A percentile compares a stretch with the other conserved stretches of the same genome.
Conservation (phyloP, 2,888 invertebrate genomes). For the Leptinotarsa tumamoca region DNA sequence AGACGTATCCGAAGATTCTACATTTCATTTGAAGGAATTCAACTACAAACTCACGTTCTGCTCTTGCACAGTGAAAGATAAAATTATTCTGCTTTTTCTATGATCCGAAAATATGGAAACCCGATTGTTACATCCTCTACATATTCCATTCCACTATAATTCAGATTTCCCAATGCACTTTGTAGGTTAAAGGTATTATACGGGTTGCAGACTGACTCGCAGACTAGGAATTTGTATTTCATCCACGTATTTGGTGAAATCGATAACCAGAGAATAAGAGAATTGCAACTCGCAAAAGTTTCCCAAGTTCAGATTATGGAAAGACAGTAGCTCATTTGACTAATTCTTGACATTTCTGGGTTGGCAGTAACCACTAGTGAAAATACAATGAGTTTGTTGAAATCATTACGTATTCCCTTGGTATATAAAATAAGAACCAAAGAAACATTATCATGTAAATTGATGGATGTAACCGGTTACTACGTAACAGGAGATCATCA, state of each 20-base stretch:
- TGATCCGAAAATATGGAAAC: conserved; percentile 22
- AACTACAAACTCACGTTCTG: conserved; percentile 21
- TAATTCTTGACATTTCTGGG: conserved; percentile 1
- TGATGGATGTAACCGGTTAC: no score
- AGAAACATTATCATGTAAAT: no score
- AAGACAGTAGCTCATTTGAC: background rate
- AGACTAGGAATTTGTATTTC: conserved; percentile 3
- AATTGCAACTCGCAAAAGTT: background rate
- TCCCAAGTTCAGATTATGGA: background rate
- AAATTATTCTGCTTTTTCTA: conserved; percentile 21
- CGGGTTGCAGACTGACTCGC: conserved; percentile 20
- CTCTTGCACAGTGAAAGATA: conserved; percentile 10
- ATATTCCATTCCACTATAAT: conserved; percentile 8
- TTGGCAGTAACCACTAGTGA: background rate
- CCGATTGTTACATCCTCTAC: conserved; percentile 20
- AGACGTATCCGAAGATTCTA: conserved; percentile 7
- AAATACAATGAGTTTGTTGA: no score
- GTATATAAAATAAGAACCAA: no score
- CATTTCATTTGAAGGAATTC: conserved; percentile 23
- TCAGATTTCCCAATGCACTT: conserved; percentile 27
- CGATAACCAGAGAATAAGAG: conserved; percentile 13
- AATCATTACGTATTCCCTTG: no score
- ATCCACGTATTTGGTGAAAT: conserved; percentile 19
- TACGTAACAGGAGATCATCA: no score
- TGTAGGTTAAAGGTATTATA: conserved; percentile 15